Base-by-base conservation (phyloP, 1,140 invertebrate genomes). In the Grapholita molesta region DNA sequence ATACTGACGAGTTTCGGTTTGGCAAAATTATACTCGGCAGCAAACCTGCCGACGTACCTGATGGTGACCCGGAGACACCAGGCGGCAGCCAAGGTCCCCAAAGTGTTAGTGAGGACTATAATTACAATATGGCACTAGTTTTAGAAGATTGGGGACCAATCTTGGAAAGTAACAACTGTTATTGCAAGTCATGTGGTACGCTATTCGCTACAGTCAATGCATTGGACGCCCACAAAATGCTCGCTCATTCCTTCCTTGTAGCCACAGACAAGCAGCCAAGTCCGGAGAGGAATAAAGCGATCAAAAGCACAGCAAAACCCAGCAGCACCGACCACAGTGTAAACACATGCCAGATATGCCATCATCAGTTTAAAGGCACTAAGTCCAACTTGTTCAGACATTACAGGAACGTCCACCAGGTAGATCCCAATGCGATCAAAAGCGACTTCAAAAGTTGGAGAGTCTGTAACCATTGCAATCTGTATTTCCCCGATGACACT, bases 201-300 rank as follows among this genome's bases (percentile, higher is more conserved):
- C 52, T 86, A 8, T 87, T 89, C 64, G 72, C 85, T 0, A 86
- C 82, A 0, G 66, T 74, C 5, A 84, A 85, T 9, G 76, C 77
- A 0, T 70, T 86, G 3, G 76, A 85, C 24, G 71, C 75, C 0
- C 86, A 89, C 21, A 83, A 80, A 15, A 82, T 82, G 74, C 11
- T 53, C 0, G 70, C 67, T 0, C 86, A 87, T 69, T 86, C 86
- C 0, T 80, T 82, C 24, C 57, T 88, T 1, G 74, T 86, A 3
- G 77, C 78, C 6, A 66, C 79, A 5, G 65, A 66, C 3, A 28
- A 21, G 11, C 18, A 57, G 65, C 28, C 21, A n/a, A 55, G 11
- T 18, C 24, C 33, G 18, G 24, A 28, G 6, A 66, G 67, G 28
- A 75, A 71, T 30, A 64, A 23, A 5, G 57, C 68, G 5, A 42